phyloP scores from a whole-genome alignment of 2,888 invertebrate genomes.

The Hesperia comma region DNA sequence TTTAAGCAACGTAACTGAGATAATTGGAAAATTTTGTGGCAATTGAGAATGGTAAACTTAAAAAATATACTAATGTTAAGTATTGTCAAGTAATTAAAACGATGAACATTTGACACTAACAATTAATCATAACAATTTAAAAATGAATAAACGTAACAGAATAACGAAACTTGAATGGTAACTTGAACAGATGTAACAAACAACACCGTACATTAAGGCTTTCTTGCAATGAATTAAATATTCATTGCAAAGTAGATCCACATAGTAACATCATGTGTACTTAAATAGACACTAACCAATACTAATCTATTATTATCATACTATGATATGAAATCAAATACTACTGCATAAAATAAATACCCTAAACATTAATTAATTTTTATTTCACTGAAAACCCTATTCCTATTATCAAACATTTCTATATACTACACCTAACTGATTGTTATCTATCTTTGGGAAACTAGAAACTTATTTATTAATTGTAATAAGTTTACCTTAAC shows the following conservation, averaged over 20 bases:
- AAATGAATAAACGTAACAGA: constrained; percentile 28
- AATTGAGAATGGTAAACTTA: background rate
- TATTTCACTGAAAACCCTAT: constrained; percentile 47
- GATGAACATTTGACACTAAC: constrained; percentile 6
- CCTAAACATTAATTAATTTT: background rate
- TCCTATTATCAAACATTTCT: constrained; percentile 31
- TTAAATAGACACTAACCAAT: background rate
- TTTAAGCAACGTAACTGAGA: too few relatives aligned
- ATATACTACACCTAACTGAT: constrained; percentile 47
- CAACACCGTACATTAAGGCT: constrained; percentile 81
- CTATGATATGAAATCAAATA: background rate
- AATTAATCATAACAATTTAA: constrained; percentile 24
- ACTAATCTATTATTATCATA: constrained; percentile 48
- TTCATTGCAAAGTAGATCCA: background rate
- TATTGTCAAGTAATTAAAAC: background rate
- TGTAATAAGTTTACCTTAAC: constrained; percentile 20
- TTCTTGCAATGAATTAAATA: constrained; percentile 37
- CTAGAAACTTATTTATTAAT: constrained; percentile 48
- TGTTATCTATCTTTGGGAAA: constrained; percentile 67
- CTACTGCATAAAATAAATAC: background rate
- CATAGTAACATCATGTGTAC: background rate
- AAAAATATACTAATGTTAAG: background rate
- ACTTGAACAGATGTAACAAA: constrained; percentile 49
- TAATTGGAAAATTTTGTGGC: too few relatives aligned
- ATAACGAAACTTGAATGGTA: constrained; percentile 37